These are phyloP conservation scores for Pluvianellus socialis DNA, from an alignment of 2,113 vertebrate species.

Conservation along the genomic window DNA sequence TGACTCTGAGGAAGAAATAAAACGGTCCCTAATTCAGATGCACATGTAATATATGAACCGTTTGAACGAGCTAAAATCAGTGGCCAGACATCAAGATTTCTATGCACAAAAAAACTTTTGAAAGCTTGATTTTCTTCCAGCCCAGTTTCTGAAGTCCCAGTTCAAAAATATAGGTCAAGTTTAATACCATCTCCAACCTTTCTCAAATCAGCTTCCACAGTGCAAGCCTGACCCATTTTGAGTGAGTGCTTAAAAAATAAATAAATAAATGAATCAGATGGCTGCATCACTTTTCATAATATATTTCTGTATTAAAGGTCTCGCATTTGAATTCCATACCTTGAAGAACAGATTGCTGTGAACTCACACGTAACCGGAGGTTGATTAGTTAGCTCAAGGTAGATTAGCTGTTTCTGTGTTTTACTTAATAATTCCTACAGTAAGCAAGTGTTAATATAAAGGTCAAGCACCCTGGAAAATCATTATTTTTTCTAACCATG, in stretches of 20 bases:
- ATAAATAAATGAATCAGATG: background rate
- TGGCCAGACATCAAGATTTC: background rate
- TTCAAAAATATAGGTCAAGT: constrained; percentile 31
- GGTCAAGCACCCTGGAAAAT: background rate
- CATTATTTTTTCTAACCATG: background rate
- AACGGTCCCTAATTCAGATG: background rate
- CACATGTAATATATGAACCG: background rate
- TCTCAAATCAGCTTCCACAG: background rate
- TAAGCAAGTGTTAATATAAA: background rate
- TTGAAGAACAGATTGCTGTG: background rate
- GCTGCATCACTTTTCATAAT: background rate
- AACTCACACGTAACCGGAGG: background rate
- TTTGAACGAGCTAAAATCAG: background rate
- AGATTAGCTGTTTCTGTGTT: background rate
- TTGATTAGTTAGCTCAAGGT: background rate
- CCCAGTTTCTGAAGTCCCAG: background rate
- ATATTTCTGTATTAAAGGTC: background rate
- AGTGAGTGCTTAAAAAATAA: background rate
- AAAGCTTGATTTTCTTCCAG: background rate
- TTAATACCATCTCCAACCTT: background rate
- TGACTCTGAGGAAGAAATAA: background rate
- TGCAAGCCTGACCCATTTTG: constrained; percentile 15
- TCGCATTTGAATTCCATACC: background rate
- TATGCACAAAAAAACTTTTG: background rate
- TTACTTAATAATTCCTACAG: background rate